phyloP scores from a whole-genome alignment of 2,797 vertebrate species.

The Sarcophilus harrisii region DNA sequence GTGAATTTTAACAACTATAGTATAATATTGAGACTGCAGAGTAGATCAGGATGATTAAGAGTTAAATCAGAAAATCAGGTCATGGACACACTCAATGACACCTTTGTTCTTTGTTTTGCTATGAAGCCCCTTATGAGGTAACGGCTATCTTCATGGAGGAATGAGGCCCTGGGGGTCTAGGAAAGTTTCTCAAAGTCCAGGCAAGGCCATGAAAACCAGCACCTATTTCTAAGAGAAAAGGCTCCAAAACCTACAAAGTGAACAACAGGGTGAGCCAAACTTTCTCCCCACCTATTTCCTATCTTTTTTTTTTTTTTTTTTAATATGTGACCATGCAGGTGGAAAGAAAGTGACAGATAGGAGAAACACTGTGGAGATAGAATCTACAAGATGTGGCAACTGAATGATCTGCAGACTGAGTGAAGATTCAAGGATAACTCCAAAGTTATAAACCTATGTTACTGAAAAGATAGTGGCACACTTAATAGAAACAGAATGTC shows the following conservation, averaged over 20 bases:
- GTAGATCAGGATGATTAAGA: background rate
- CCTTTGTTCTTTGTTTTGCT: conserved; percentile 3
- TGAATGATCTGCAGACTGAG: background rate
- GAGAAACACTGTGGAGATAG: background rate
- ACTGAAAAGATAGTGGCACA: background rate
- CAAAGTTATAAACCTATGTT: background rate
- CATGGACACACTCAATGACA: background rate
- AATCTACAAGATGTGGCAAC: background rate
- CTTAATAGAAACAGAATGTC: background rate
- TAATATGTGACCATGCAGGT: background rate
- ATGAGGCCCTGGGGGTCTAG: background rate
- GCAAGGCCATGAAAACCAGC: background rate
- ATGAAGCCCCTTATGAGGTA: background rate
- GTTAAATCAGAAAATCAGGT: background rate
- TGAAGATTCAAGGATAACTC: background rate
- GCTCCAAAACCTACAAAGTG: background rate
- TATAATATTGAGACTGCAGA: background rate
- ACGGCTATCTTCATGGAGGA: background rate
- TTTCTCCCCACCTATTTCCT: background rate
- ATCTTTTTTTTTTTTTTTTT: background rate
- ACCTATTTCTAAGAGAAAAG: background rate
- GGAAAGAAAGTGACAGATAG: background rate
- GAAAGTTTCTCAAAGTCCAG: background rate
- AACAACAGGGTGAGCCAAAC: background rate
- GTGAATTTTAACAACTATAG: background rate